Percentiles rank a stretch among this genome's conserved stretches.
These are phyloP conservation scores for Lemur catta DNA, from an alignment of 2,797 vertebrate genomes.

Conservation along the genomic window DNA sequence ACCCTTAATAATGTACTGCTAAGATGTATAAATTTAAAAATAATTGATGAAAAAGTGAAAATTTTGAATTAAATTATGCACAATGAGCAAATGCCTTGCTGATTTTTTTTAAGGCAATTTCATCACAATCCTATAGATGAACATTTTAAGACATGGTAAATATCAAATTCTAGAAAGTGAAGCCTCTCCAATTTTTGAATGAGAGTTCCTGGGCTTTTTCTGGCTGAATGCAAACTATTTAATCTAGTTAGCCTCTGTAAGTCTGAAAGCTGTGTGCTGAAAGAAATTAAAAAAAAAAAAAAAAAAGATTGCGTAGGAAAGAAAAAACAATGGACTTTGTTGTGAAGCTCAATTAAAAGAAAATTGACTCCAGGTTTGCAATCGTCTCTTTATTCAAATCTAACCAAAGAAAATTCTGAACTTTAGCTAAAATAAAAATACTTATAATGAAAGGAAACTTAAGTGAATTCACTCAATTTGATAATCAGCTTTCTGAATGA, in stretches of 20 bases:
- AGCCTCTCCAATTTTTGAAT: not conserved
- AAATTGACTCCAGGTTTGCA: slow-evolving; percentile 12
- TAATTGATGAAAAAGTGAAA: not conserved
- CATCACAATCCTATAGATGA: not conserved
- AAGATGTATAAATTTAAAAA: not conserved
- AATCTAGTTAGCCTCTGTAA: not conserved
- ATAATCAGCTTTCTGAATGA: slow-evolving; percentile 27
- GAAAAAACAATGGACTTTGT: not conserved
- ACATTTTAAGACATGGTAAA: not conserved
- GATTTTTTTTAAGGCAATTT: not conserved
- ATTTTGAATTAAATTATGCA: not conserved
- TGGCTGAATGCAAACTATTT: not conserved
- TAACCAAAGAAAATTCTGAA: not conserved
- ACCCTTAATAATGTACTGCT: not conserved
- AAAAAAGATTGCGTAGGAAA: not conserved
- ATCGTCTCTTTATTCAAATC: slow-evolving; percentile 17
- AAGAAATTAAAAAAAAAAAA: not conserved
- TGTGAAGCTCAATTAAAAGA: not conserved
- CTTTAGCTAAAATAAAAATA: slow-evolving; percentile 17
- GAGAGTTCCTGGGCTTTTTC: not conserved
- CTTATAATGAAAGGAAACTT: not conserved
- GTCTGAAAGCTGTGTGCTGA: not conserved
- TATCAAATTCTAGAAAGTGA: not conserved
- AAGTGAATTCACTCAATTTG: not conserved
- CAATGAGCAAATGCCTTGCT: not conserved